Conservation (phyloP, 2,797 vertebrate species). For the Craterocephalus amniculus region DNA sequence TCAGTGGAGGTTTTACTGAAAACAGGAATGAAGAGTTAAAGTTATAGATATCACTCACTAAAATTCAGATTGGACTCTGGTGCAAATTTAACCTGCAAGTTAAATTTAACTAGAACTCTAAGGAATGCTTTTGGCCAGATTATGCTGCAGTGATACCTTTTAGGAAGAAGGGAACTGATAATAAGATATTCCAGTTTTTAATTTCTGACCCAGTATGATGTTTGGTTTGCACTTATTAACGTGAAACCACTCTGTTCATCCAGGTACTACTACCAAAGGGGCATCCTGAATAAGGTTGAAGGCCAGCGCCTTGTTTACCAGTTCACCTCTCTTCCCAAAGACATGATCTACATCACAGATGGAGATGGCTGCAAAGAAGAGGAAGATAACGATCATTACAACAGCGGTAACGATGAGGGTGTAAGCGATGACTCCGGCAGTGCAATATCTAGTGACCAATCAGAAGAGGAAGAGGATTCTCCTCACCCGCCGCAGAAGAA, state of each 20-base stretch:
- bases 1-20: too few species aligned
- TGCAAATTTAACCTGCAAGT: background rate
- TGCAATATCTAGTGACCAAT: conserved; percentile 79
- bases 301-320: conserved; percentile 97
- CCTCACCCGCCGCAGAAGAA: conserved; percentile 71
- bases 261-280: conserved; percentile 99
- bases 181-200: too few species aligned
- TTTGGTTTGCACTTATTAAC: conserved; percentile 8
- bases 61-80: background rate
- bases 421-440: conserved; percentile 85
- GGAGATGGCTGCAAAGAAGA: conserved; percentile 76
- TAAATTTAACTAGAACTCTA: background rate
- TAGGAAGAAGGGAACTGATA: background rate
- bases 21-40: too few species aligned
- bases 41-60: too few species aligned
- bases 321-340: conserved; percentile 96
- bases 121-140: background rate
- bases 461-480: conserved; percentile 67
- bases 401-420: conserved; percentile 62
- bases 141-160: background rate
- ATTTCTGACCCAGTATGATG: background rate
- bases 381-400: conserved; percentile 54
- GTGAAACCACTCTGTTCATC: conserved; percentile 21
- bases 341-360: conserved; percentile 93
- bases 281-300: conserved; percentile 98